phyloP scores from a whole-genome alignment of 92 coral and sea anemone species.

The Parazoanthus swiftii region DNA sequence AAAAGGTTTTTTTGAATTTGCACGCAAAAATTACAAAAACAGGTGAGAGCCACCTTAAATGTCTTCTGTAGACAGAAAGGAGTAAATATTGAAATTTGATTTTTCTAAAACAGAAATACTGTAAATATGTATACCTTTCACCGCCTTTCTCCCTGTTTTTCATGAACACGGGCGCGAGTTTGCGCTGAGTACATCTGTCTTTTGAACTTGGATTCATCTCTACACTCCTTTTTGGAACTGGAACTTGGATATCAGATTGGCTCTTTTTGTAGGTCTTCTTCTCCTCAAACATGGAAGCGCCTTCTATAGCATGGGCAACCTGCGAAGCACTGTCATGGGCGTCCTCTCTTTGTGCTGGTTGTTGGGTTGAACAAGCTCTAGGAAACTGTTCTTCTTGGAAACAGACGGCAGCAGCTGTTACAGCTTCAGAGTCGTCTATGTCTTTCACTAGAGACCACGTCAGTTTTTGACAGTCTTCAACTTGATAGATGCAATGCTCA shows the following conservation, averaged over 20 bases:
- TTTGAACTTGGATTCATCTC: neutral
- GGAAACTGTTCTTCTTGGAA: neutral
- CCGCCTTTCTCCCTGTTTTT: neutral
- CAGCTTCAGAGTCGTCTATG: neutral
- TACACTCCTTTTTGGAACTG: neutral
- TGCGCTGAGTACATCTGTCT: neutral
- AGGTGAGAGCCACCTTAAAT: too few species aligned
- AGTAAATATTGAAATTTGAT: too few species aligned
- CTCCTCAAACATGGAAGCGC: neutral
- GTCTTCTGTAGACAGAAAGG: too few species aligned
- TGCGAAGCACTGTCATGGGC: neutral
- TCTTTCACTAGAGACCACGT: neutral
- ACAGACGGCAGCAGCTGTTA: neutral
- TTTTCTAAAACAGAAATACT: neutral
- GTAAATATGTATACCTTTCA: neutral
- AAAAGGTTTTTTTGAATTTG: too few species aligned
- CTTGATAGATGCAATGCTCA: neutral
- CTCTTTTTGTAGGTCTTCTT: neutral
- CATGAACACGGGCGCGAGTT: constrained; percentile 17
- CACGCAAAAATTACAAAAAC: too few species aligned
- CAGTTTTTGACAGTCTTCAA: neutral
- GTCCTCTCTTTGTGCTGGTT: neutral
- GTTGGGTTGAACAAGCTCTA: neutral
- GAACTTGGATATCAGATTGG: neutral
- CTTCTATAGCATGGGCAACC: neutral